Evolutionary conservation across 2,797 vertebrate species (phyloP).

Genomic region (Tauraco hartlaubi): DNA sequence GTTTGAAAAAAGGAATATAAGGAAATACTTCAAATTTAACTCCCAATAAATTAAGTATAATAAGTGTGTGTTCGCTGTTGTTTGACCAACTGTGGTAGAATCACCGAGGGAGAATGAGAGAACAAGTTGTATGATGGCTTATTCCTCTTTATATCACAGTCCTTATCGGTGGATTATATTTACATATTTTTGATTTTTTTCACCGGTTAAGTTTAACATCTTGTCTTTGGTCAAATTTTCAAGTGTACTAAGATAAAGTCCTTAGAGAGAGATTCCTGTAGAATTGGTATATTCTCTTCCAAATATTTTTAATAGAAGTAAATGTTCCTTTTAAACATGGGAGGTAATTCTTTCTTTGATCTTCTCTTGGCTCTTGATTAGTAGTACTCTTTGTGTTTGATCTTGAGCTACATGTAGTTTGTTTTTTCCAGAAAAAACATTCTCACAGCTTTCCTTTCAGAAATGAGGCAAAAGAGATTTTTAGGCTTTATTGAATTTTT

Average conservation of each 20-base stretch:
- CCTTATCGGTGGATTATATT: not conserved
- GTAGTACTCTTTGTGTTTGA: not conserved
- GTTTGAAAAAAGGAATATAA: not conserved
- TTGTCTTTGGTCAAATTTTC: not conserved
- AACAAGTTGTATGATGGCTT: not conserved
- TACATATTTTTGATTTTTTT: not conserved
- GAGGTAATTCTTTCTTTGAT: conserved; percentile 28
- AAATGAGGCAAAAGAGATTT: not conserved
- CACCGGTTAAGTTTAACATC: not conserved
- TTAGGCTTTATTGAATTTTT: not conserved
- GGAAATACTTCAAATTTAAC: not conserved
- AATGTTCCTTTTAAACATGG: not conserved
- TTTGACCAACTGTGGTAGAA: not conserved
- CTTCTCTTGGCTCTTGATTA: not conserved
- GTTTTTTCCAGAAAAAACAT: not conserved
- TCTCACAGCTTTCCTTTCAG: not conserved
- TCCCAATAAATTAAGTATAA: not conserved
- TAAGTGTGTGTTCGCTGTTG: not conserved
- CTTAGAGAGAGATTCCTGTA: not conserved
- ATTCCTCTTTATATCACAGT: not conserved
- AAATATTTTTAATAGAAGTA: conserved; percentile 5
- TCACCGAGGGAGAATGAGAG: not conserved
- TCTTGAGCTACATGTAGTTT: not conserved
- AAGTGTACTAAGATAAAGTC: not conserved
- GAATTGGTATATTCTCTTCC: not conserved